Percentiles rank a stretch among this genome's conserved stretches.
Evolutionary conservation across 2,797 vertebrate species (phyloP).

Genomic region (Calcarius lapponicus): DNA sequence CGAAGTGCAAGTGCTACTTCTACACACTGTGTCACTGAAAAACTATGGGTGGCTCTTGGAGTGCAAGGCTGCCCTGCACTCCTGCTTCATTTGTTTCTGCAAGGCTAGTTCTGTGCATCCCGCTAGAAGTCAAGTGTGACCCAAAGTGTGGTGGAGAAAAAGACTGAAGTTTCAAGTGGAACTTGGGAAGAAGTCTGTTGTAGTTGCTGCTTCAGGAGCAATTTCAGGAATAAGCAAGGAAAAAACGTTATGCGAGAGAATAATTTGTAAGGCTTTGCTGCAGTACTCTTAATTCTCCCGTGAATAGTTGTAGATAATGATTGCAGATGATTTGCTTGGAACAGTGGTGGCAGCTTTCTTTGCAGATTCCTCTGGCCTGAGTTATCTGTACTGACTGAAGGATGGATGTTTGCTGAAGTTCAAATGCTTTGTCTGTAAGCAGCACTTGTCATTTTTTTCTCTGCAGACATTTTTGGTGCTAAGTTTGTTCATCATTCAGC

Average conservation of each 20-base stretch:
- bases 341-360: neutral
- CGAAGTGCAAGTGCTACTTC: neutral
- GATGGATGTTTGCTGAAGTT: neutral
- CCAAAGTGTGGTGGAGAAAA: neutral
- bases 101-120: neutral
- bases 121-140: neutral
- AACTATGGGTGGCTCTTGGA: neutral
- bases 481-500: neutral
- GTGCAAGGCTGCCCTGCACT: neutral
- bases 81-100: neutral
- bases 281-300: neutral
- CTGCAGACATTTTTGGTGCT: neutral
- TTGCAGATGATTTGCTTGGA: neutral
- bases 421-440: neutral
- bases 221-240: neutral
- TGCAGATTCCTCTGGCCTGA: neutral
- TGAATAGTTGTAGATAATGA: neutral
- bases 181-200: neutral
- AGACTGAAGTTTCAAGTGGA: neutral
- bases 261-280: neutral
- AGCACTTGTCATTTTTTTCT: neutral
- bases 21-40: neutral
- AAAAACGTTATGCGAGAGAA: rapidly evolving
- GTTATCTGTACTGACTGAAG: neutral
- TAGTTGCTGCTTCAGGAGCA: neutral